Evolutionary conservation across 2,888 invertebrate genomes (phyloP).

Genomic region (Heteromyza rotundicornis): DNA sequence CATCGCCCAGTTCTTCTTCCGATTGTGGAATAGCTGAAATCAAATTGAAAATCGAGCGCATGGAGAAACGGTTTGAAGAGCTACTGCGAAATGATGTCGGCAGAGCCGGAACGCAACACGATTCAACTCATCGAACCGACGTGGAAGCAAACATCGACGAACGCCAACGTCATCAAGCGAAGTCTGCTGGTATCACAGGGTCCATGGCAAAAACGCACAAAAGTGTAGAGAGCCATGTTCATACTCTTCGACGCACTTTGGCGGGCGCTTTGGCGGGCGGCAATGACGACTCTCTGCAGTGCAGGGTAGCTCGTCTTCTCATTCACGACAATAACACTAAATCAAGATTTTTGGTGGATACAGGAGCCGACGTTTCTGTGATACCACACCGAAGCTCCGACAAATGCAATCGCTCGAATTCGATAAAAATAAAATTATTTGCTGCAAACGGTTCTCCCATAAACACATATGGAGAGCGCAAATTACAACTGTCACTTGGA

Average conservation of each 20-base stretch:
- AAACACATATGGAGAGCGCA: too few relatives aligned
- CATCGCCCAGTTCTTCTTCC: neutral
- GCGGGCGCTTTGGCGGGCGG: neutral
- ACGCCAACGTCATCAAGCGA: neutral
- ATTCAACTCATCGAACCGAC: neutral
- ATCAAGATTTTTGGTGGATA: neutral
- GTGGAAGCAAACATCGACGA: neutral
- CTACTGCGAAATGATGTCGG: neutral
- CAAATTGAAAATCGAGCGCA: neutral
- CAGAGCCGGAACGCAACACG: neutral
- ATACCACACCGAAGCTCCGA: slow-evolving; percentile 12
- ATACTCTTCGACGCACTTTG: slow-evolving; percentile 9
- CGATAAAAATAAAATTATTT: neutral
- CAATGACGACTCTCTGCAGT: neutral
- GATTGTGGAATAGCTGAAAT: neutral
- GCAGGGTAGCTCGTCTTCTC: slow-evolving; percentile 19
- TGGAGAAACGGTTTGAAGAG: neutral
- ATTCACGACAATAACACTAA: slow-evolving; percentile 24
- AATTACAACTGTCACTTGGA: too few relatives aligned
- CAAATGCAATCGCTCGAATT: neutral
- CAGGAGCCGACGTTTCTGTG: slow-evolving; percentile 28
- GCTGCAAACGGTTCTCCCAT: slow-evolving; percentile 18
- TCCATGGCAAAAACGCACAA: slow-evolving; percentile 13
- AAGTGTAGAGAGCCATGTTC: slow-evolving; percentile 24
- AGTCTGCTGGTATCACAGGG: slow-evolving; percentile 23